A percentile compares a stretch with the other conserved stretches of the same genome.
phyloP scores from a whole-genome alignment of 2,888 invertebrate species.

The Limnephilus marmoratus region DNA sequence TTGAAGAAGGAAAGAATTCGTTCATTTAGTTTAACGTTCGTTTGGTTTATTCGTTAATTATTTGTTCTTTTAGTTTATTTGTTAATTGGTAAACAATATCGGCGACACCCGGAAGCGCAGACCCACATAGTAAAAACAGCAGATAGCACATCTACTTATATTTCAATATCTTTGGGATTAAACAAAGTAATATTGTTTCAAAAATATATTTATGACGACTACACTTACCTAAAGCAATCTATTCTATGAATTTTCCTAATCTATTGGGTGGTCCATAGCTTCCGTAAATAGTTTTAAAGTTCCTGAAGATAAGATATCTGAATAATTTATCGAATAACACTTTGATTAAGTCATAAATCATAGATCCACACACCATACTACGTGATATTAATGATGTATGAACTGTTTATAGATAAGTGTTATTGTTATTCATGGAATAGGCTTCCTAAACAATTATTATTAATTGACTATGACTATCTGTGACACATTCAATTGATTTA shows the following conservation, averaged over 20 bases:
- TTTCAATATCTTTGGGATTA: no score
- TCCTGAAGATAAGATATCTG: neutral
- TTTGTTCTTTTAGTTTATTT: no score
- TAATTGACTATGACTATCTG: neutral
- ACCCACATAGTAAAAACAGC: no score
- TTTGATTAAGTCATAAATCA: neutral
- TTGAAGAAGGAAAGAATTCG: no score
- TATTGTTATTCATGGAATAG: neutral
- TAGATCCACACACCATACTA: neutral
- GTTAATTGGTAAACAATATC: no score
- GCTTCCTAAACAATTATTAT: neutral
- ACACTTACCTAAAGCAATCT: neutral
- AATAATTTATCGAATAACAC: neutral
- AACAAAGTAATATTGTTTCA: neutral
- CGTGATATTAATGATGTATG: neutral
- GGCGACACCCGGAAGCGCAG: no score
- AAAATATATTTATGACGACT: neutral
- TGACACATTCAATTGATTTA: conserved; percentile 35
- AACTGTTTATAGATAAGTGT: neutral
- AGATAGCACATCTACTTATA: no score
- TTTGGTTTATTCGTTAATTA: no score
- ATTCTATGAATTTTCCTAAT: neutral
- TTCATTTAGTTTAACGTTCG: no score
- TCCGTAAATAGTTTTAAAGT: neutral
- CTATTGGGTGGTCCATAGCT: conserved; percentile 1